Conservation (phyloP, 2,888 invertebrate species). For the Mylabris sibirica region DNA sequence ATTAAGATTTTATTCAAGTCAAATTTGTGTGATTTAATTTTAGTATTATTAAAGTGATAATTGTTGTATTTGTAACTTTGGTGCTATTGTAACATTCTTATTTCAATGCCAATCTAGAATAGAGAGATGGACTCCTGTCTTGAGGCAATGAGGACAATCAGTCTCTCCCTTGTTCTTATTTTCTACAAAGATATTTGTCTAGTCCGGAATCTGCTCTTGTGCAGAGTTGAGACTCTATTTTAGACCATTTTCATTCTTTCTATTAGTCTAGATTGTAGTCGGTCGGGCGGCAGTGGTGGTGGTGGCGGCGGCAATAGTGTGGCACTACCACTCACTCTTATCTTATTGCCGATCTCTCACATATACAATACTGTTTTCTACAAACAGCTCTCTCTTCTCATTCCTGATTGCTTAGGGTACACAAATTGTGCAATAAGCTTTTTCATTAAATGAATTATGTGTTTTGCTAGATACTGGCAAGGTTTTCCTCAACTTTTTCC, state of each 20-base stretch:
- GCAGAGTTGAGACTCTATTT: slow-evolving; percentile 53
- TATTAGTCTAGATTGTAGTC: slow-evolving; percentile 52
- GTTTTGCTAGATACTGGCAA: slow-evolving; percentile 23
- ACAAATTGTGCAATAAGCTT: slow-evolving; percentile 44
- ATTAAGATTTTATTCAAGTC: background rate
- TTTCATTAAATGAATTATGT: slow-evolving; percentile 44
- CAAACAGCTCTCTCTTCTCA: slow-evolving; percentile 35
- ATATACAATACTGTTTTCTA: slow-evolving; percentile 27
- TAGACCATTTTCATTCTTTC: slow-evolving; percentile 49
- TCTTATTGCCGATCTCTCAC: slow-evolving; percentile 33
- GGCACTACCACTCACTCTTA: slow-evolving; percentile 31
- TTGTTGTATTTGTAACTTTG: slow-evolving; percentile 30
- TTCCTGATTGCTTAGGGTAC: slow-evolving; percentile 43
- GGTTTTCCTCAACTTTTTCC: slow-evolving; percentile 6
- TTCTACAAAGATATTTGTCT: slow-evolving; percentile 57
- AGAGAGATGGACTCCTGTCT: slow-evolving; percentile 58
- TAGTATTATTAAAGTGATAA: background rate
- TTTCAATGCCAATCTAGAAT: slow-evolving; percentile 52
- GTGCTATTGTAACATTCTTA: slow-evolving; percentile 45
- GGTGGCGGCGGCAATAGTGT: slow-evolving; percentile 1
- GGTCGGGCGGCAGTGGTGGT: slow-evolving; percentile 39
- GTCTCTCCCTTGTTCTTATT: slow-evolving; percentile 59
- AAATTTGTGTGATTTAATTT: background rate
- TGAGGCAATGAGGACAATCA: slow-evolving; percentile 61
- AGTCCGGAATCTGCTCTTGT: slow-evolving; percentile 51